Conservation (phyloP, 2,113 vertebrate genomes). For the Columba janthina region DNA sequence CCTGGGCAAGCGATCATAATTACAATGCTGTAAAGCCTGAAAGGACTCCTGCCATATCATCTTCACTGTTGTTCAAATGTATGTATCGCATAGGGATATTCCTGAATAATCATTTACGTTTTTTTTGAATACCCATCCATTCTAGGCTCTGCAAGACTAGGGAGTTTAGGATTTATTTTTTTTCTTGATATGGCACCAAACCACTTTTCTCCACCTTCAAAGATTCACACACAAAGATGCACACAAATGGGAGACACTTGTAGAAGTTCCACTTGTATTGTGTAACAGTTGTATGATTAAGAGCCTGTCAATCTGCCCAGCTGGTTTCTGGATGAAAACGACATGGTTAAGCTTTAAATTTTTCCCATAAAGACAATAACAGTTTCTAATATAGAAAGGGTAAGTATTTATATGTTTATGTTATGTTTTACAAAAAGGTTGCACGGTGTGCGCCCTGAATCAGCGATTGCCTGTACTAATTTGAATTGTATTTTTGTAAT, state of each 20-base stretch:
- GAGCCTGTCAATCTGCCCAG: not conserved
- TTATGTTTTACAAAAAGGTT: not conserved
- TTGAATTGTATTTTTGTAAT: constrained; percentile 36
- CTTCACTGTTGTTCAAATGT: constrained; percentile 92
- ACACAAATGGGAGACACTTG: constrained; percentile 6
- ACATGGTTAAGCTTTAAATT: constrained; percentile 8
- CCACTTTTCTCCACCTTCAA: constrained; percentile 30
- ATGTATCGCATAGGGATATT: constrained; percentile 88
- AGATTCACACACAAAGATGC: constrained; percentile 7
- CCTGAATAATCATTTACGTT: constrained; percentile 59
- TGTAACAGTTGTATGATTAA: constrained; percentile 10
- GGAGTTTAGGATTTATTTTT: not conserved
- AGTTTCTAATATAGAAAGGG: constrained; percentile 35
- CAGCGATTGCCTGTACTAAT: constrained; percentile 27
- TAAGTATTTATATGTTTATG: constrained; percentile 21
- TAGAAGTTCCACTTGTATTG: not conserved
- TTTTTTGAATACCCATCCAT: constrained; percentile 46
- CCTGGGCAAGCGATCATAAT: constrained; percentile 87
- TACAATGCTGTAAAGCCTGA: constrained; percentile 94
- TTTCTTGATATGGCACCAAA: not conserved
- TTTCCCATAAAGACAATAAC: constrained; percentile 33
- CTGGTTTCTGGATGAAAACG: constrained; percentile 33
- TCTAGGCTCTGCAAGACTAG: constrained; percentile 46
- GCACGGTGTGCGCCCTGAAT: not conserved
- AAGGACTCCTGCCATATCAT: constrained; percentile 83